Conservation (phyloP, 2,888 invertebrate genomes). For the Seira musarum region DNA sequence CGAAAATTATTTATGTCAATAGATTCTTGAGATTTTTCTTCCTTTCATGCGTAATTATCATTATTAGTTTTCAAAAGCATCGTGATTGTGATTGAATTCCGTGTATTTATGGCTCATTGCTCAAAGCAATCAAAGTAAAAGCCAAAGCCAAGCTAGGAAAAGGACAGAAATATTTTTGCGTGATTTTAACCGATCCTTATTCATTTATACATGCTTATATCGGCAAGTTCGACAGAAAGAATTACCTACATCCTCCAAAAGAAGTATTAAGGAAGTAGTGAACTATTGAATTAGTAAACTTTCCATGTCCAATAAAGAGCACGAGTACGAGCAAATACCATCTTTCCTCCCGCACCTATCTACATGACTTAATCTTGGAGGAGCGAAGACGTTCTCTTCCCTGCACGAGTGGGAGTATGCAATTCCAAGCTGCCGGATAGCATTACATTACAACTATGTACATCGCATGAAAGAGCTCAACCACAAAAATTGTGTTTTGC, state of each 20-base stretch:
- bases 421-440: no score
- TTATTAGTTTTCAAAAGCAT: neutral
- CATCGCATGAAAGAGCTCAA: neutral
- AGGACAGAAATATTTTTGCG: constrained; percentile 2
- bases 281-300: neutral
- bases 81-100: constrained; percentile 11
- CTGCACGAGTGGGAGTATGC: neutral
- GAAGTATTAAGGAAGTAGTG: neutral
- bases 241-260: neutral
- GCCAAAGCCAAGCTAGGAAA: neutral
- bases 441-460: neutral
- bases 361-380: constrained; percentile 5
- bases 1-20: neutral
- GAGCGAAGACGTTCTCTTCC: no score
- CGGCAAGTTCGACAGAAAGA: neutral
- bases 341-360: no score
- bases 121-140: constrained; percentile 14
- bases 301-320: no score
- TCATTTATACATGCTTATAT: neutral
- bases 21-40: no score
- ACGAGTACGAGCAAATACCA: no score
- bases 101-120: neutral
- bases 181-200: neutral
- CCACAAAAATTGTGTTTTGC: constrained; percentile 27
- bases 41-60: neutral